Conservation (phyloP, 2,113 vertebrate species). For the Erpornis zantholeuca region DNA sequence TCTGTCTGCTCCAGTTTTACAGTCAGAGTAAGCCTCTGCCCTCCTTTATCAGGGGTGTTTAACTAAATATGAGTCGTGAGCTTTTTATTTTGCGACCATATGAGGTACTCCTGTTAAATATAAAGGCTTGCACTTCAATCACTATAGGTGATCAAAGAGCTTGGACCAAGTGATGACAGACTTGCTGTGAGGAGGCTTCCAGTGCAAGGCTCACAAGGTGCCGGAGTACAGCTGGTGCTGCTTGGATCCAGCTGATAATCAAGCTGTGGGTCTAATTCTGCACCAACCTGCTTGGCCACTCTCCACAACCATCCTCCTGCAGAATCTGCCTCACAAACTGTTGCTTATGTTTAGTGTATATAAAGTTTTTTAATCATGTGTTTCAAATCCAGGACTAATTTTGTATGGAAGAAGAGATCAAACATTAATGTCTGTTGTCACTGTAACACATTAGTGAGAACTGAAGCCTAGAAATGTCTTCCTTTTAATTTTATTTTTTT, state of each 20-base stretch:
- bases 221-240: not conserved
- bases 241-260: not conserved
- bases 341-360: not conserved
- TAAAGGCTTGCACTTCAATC: conserved; percentile 3
- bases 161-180: not conserved
- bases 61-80: not conserved
- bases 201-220: not conserved
- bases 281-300: not conserved
- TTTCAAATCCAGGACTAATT: not conserved
- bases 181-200: not conserved
- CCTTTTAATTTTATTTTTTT: not conserved
- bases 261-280: not conserved
- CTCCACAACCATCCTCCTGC: not conserved
- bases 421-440: not conserved
- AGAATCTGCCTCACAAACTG: not conserved
- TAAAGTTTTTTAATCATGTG: not conserved
- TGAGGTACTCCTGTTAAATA: not conserved
- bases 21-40: not conserved
- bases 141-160: not conserved
- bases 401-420: not conserved
- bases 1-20: not conserved
- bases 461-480: not conserved
- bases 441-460: not conserved
- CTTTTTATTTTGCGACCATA: not conserved
- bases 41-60: not conserved